Conservation (phyloP, 2,797 vertebrate species). For the Catamblyrhynchus diadema region DNA sequence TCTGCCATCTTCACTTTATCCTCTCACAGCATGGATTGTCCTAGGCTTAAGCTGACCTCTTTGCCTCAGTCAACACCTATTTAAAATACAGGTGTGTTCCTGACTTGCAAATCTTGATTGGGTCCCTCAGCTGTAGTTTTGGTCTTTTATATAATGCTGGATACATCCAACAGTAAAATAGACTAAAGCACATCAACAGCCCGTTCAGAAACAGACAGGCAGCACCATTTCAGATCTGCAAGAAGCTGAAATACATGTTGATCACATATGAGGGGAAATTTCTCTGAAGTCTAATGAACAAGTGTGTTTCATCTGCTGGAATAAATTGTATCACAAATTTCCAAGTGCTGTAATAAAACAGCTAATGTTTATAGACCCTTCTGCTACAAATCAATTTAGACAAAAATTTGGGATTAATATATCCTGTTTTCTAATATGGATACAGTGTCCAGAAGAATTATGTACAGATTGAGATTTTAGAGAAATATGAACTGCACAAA, state of each 20-base stretch:
- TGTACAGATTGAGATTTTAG: background rate
- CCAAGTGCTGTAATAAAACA: background rate
- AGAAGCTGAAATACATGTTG: slow-evolving; percentile 20
- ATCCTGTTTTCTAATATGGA: background rate
- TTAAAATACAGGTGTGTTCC: background rate
- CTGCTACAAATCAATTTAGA: background rate
- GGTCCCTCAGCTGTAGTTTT: background rate
- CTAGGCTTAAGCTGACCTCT: background rate
- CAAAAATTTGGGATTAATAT: background rate
- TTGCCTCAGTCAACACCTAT: background rate
- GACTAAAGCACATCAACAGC: background rate
- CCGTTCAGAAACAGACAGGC: background rate
- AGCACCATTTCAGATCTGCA: background rate
- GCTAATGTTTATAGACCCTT: background rate
- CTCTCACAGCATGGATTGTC: background rate
- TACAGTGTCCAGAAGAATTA: background rate
- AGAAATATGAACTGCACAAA: background rate
- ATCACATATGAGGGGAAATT: background rate
- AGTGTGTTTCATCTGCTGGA: slow-evolving; percentile 19
- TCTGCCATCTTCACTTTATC: background rate
- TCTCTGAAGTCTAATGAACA: slow-evolving; percentile 29
- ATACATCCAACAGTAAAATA: background rate
- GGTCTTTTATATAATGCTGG: background rate
- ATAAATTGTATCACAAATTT: slow-evolving; percentile 15
- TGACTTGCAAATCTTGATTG: background rate